Base-by-base conservation (phyloP, 2,888 invertebrate species). In the Torymus aiolomorphi region DNA sequence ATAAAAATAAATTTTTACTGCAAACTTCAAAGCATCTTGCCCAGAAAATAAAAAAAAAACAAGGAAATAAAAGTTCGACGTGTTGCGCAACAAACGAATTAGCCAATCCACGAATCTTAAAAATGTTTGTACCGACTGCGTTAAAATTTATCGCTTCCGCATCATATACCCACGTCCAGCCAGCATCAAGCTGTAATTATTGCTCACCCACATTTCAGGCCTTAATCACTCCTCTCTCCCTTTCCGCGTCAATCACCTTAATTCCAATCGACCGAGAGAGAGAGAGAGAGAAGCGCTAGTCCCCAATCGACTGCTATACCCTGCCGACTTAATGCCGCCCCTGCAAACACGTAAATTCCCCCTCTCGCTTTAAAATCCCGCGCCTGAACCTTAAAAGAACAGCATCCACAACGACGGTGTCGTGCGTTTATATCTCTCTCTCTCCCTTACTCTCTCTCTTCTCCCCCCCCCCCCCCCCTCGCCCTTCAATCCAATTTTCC, bases 401-500 rank as follows among this genome's bases (percentile, higher is more conserved):
- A 63, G 65, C 65, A 24, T 70, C 52, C 63, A 31, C 70, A 65
- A 65, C 52, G 80, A 67, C 67, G 67, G 8, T 42, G 80, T 71
- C 70, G 72, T 62, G 61, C 72, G 62, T 80, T 72, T 80, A 72
- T 66, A 67, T 72, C 59, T 70, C 5, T 54, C 52, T 14, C 18
- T 11, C 24, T 13, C 18, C 10, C 11, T 18, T n/a, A n/a, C n/a
- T 24, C 18, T 13, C 14, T 59, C 31, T 13, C 14, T 59, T 31
- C 31, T 56, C 12, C 49, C 49, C 54, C 24, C 20, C 51, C 8
- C 66, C 8, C 14, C 10, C 54, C 14, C 18, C 12, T 16, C 49
- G 14, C 52, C 62, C 63, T 62, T 77, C 80, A 69, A 77, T 80
- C 74, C 70, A 77, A 74, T 74, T 80, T 74, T 77, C 77, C 62